A percentile compares a stretch with the other conserved stretches of the same genome.
Conservation (phyloP, 2,888 invertebrate species). For the Uropetala carovei region DNA sequence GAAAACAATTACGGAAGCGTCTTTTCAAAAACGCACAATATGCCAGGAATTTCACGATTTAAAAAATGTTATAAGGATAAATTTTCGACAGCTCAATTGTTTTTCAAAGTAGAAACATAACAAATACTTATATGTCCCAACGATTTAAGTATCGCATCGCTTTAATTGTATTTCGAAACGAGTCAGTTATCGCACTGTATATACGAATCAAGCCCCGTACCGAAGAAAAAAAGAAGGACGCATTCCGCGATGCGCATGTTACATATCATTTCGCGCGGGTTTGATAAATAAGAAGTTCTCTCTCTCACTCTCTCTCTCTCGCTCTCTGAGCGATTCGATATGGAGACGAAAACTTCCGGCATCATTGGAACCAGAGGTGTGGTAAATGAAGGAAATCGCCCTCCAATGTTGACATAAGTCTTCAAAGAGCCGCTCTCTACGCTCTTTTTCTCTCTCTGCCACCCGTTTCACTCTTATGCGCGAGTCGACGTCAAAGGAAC, state of each 20-base stretch:
- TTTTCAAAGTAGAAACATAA: too few species aligned
- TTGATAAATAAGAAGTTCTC: constrained; percentile 2
- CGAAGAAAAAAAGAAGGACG: background rate
- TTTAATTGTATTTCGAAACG: background rate
- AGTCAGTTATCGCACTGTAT: background rate
- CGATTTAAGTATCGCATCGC: too few species aligned
- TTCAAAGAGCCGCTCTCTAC: background rate
- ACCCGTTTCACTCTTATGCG: too few species aligned
- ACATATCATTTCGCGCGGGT: background rate
- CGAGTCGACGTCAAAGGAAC: background rate
- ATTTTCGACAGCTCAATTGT: too few species aligned
- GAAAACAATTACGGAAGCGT: too few species aligned
- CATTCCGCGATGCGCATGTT: background rate
- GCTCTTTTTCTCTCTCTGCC: background rate
- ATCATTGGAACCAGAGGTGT: background rate
- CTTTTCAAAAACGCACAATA: too few species aligned
- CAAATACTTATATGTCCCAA: too few species aligned
- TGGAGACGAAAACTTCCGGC: background rate
- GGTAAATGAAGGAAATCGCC: background rate
- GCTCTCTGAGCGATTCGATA: background rate
- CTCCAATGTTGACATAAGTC: background rate
- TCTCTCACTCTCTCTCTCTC: background rate
- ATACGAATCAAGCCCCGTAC: background rate
- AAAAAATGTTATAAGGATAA: too few species aligned
- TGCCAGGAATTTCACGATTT: too few species aligned